Evolutionary conservation across 2,888 invertebrate genomes (phyloP), one percentile per base, ranked within the genome.

Genomic region (Phaonia tiefii): DNA sequence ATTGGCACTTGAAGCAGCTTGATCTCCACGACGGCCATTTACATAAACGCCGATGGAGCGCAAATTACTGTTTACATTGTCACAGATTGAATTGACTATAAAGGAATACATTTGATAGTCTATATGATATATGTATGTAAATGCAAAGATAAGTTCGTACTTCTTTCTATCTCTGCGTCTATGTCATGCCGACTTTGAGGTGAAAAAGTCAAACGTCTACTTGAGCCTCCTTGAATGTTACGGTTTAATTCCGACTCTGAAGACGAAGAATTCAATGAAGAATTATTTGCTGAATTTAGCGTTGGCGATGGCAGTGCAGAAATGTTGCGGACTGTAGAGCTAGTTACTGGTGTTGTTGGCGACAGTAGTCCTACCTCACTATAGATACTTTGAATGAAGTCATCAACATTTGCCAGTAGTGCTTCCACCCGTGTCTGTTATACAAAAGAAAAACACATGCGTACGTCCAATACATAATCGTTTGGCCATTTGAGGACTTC

Each of bases 11-110:
- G 46, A 46, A n/a, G 13, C 2, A 44, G 2, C 15, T 11, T 11
- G 15, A 25, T 25, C 25, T 7, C 54, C 42, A n/a, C n/a, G 11
- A 1, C 42, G n/a, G 13, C 3, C 10, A 39, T 82, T 70, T 20
- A 75, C 67, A 37, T 22, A 63, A 42, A 79, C 8, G 5, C 75
- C 76, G 46, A 74, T 69, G 20, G 77, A 76, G 7, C 82, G 79
- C n/a, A 82, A 58, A 65, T 77, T 77, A n/a, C 46, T 25, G 17
- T 80, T 74, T n/a, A 76, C 69, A n/a, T 49, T 56, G 0, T 82
- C 78, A 70, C 83, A 84, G 20, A 85, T 82, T 1, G 26, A 65
- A 79, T 83, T 72, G 17, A 84, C 84, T 84, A 26, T 1, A 75
- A 70, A 70, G 20, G 31, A 20, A 63, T 20, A 20, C 11, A 25